These are phyloP conservation scores for Odocoileus hemionus DNA, from an alignment of 2,113 vertebrate genomes.

Conservation along the genomic window DNA sequence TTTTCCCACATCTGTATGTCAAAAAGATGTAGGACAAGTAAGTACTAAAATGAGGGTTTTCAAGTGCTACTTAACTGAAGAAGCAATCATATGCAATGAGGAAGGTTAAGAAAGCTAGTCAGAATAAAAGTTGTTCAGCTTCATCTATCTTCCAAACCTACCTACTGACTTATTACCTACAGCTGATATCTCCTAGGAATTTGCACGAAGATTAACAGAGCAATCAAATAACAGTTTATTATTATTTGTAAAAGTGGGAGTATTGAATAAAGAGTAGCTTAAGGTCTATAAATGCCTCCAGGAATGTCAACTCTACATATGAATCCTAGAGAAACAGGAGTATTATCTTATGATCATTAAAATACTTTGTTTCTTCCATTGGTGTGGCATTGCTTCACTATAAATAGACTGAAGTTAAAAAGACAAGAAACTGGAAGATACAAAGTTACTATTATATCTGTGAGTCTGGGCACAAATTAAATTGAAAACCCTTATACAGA, in stretches of 20 bases:
- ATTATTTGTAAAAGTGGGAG: not conserved
- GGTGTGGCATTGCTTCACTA: not conserved
- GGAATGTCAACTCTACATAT: constrained; percentile 15
- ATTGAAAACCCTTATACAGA: not conserved
- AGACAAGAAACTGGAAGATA: not conserved
- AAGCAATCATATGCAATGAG: not conserved
- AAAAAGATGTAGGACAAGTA: constrained; percentile 38
- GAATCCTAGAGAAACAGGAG: not conserved
- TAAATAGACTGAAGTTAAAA: not conserved
- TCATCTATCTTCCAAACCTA: not conserved
- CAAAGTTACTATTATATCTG: not conserved
- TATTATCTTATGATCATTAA: not conserved
- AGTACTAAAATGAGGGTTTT: constrained; percentile 56
- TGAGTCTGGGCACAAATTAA: not conserved
- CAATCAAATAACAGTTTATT: not conserved
- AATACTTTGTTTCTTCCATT: not conserved
- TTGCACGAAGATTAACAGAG: not conserved
- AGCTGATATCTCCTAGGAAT: not conserved
- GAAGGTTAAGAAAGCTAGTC: not conserved
- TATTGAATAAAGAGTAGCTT: not conserved
- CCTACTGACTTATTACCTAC: not conserved
- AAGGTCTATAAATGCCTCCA: not conserved
- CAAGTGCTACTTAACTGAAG: constrained; percentile 42
- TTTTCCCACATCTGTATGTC: constrained; percentile 93
- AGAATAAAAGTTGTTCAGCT: not conserved